A percentile compares a stretch with the other conserved stretches of the same genome.
These are phyloP conservation scores for Anoplolepis gracilipes DNA, from an alignment of 1,140 invertebrate genomes.

Conservation along the genomic window DNA sequence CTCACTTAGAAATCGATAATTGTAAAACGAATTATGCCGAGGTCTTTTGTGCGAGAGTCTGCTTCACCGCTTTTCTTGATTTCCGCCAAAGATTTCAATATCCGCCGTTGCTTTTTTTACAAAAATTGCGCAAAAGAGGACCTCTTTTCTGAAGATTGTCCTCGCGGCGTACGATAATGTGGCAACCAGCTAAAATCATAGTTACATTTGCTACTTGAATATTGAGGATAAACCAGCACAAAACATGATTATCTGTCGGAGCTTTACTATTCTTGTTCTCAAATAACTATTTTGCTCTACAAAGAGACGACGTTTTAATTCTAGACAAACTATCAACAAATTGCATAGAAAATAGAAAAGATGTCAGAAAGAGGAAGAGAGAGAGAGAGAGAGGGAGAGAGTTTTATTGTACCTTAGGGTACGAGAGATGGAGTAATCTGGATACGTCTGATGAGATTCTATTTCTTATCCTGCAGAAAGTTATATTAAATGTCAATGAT, in stretches of 20 bases:
- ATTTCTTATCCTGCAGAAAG: constrained; percentile 66
- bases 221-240: background rate
- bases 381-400: background rate
- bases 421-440: constrained; percentile 1
- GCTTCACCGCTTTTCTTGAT: background rate
- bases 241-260: background rate
- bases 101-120: background rate
- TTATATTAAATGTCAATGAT: constrained; percentile 63
- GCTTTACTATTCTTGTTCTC: constrained; percentile 7
- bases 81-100: constrained; percentile 9
- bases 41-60: background rate
- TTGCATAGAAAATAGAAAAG: constrained; percentile 35
- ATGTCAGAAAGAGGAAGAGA: background rate
- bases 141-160: background rate
- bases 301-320: constrained; percentile 39
- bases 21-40: constrained; percentile 8
- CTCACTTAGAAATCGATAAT: background rate
- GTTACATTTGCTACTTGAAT: background rate
- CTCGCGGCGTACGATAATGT: background rate
- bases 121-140: background rate
- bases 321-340: constrained; percentile 57
- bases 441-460: constrained; percentile 67
- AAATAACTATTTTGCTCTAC: background rate
- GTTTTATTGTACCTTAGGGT: constrained; percentile 31
- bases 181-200: constrained; percentile 17